Conservation (phyloP, 2,797 vertebrate species). For the Lagocephalus sceleratus region DNA sequence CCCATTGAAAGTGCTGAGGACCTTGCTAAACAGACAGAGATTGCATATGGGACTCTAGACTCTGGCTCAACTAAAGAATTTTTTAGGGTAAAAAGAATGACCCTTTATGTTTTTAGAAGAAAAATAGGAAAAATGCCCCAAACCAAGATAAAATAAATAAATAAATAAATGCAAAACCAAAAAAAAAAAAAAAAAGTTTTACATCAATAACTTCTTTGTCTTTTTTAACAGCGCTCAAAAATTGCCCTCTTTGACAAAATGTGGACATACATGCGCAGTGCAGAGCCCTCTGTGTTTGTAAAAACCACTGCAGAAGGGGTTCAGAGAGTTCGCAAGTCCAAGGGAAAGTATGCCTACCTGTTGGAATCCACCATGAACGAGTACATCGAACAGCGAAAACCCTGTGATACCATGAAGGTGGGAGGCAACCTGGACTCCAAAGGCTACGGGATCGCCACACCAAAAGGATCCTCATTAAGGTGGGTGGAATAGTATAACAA, state of each 20-base stretch:
- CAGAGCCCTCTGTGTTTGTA: slow-evolving; percentile 98
- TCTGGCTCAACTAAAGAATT: slow-evolving; percentile 99
- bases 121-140: background rate
- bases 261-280: slow-evolving; percentile 99
- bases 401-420: slow-evolving; percentile 99
- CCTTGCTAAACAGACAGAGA: slow-evolving; percentile 96
- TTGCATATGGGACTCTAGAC: slow-evolving; percentile 97
- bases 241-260: slow-evolving; percentile 99
- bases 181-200: background rate
- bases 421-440: slow-evolving; percentile 99
- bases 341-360: slow-evolving; percentile 98
- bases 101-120: background rate
- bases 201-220: background rate
- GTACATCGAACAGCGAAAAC: slow-evolving; percentile 99
- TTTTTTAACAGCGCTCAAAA: slow-evolving; percentile 89
- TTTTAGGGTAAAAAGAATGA: slow-evolving; percentile 88
- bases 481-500: slow-evolving; percentile 99
- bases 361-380: slow-evolving; percentile 99
- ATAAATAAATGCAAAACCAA: background rate
- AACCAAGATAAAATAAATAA: slow-evolving; percentile 1
- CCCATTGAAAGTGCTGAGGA: slow-evolving; percentile 99
- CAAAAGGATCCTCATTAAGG: slow-evolving; percentile 99
- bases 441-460: slow-evolving; percentile 99
- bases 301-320: slow-evolving; percentile 98
- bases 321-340: slow-evolving; percentile 95